Evolutionary conservation across 2,888 invertebrate species (phyloP).

Genomic region (Cerastoderma edule): DNA sequence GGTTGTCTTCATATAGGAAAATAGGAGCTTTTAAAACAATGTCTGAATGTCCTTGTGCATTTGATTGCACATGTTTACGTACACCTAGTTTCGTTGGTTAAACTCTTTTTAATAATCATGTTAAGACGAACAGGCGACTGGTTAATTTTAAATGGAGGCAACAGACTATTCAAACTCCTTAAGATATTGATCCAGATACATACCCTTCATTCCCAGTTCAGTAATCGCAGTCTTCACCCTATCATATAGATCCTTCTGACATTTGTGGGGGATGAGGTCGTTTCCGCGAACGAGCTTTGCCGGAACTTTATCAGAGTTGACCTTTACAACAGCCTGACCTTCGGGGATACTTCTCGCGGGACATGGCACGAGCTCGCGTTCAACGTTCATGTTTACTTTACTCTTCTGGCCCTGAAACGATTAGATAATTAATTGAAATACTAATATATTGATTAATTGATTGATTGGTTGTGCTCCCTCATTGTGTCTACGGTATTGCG

Average conservation of each 20-base stretch:
- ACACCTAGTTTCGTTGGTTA: no score
- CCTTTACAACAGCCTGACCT: slow-evolving; percentile 28
- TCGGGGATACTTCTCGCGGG: slow-evolving; percentile 4
- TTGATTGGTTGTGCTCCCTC: not conserved
- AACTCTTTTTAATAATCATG: no score
- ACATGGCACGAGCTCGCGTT: slow-evolving; percentile 3
- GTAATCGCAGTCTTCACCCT: slow-evolving; percentile 27
- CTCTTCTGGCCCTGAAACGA: slow-evolving; percentile 10
- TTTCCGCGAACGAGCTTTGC: slow-evolving; percentile 8
- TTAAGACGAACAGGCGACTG: no score
- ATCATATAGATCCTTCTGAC: slow-evolving; percentile 28
- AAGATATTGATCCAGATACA: not conserved
- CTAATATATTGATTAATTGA: no score
- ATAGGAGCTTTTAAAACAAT: no score
- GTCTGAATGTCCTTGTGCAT: no score
- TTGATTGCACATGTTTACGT: no score
- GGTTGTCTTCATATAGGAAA: no score
- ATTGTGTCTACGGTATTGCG: not conserved
- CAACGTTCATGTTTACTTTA: slow-evolving; percentile 30
- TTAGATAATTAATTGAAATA: no score
- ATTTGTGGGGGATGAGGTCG: slow-evolving; percentile 31
- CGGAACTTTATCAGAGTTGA: not conserved
- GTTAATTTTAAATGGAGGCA: no score
- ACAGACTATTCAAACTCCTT: no score
- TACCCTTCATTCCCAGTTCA: slow-evolving; percentile 17